These are phyloP conservation scores for Chaetogeoica ovagalla DNA, from an alignment of 2,888 invertebrate genomes.

Conservation along the genomic window DNA sequence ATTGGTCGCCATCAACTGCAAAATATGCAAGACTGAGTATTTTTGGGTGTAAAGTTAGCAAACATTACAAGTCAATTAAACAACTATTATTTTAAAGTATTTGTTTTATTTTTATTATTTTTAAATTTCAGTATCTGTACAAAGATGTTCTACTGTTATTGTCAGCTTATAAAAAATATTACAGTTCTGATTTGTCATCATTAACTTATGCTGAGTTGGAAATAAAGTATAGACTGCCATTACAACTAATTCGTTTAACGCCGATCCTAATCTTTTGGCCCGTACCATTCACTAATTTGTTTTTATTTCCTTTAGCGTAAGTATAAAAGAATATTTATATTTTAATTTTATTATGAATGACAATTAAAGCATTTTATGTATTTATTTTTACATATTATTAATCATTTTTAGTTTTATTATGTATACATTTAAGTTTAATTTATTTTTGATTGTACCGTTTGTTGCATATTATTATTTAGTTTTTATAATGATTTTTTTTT, in stretches of 20 bases:
- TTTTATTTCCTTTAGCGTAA: conserved; percentile 48
- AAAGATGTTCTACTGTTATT: conserved; percentile 41
- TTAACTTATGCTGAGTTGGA: conserved; percentile 45
- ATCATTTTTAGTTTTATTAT: neutral
- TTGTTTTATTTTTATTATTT: neutral
- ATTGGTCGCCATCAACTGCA: conserved; percentile 42
- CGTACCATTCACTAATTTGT: conserved; percentile 46
- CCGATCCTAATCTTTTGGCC: conserved; percentile 46
- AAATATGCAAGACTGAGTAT: conserved; percentile 50
- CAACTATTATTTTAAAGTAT: conserved; percentile 4
- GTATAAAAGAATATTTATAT: conserved; percentile 16
- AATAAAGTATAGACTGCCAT: conserved; percentile 39
- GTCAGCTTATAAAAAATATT: conserved; percentile 43
- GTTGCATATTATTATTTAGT: neutral
- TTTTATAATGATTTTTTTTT: neutral
- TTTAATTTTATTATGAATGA: neutral
- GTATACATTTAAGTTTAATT: neutral
- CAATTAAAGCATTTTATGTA: neutral
- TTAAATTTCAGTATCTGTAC: conserved; percentile 33
- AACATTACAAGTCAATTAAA: neutral
- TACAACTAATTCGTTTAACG: conserved; percentile 45
- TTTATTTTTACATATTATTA: neutral
- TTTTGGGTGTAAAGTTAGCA: conserved; percentile 48
- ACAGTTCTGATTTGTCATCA: conserved; percentile 32
- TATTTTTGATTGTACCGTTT: neutral